These are phyloP conservation scores for Limulus polyphemus DNA, from an alignment of 2,888 invertebrate genomes.

Conservation along the genomic window DNA sequence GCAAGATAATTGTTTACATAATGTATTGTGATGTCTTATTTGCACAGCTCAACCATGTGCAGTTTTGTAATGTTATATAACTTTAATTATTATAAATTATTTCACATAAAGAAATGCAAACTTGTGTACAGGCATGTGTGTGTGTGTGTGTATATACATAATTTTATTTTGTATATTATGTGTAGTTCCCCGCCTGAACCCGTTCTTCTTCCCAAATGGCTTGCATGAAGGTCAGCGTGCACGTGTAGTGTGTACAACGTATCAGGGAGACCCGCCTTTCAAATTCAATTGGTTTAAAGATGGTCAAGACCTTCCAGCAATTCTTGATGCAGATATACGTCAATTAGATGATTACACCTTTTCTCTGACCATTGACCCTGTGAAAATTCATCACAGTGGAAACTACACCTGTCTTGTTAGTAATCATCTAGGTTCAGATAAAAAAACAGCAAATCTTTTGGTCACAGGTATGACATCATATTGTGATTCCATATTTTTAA, in stretches of 20 bases:
- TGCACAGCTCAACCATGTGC: too few species aligned
- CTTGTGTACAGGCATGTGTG: too few species aligned
- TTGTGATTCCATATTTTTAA: background rate
- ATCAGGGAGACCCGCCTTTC: slow-evolving; percentile 15
- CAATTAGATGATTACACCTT: slow-evolving; percentile 20
- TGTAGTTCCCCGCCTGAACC: slow-evolving; percentile 5
- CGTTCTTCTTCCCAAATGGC: slow-evolving; percentile 11
- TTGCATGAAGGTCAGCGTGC: slow-evolving; percentile 12
- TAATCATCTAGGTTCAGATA: slow-evolving; percentile 11
- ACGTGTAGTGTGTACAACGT: slow-evolving; percentile 14
- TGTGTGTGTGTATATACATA: too few species aligned
- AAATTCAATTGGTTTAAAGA: slow-evolving; percentile 20
- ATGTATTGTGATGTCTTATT: too few species aligned
- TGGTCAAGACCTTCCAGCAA: slow-evolving; percentile 4
- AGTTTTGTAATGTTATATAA: too few species aligned
- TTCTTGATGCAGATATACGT: slow-evolving; percentile 5
- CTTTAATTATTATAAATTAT: too few species aligned
- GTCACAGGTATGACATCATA: slow-evolving; percentile 12
- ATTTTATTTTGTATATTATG: too few species aligned
- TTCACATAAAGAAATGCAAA: too few species aligned
- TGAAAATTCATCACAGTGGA: slow-evolving; percentile 15
- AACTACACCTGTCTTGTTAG: slow-evolving; percentile 19
- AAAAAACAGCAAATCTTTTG: slow-evolving; percentile 13
- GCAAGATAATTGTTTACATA: too few species aligned
- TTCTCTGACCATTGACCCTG: slow-evolving; percentile 12